These are phyloP conservation scores for Microtus pennsylvanicus DNA, from an alignment of 2,113 vertebrate genomes.

Conservation along the genomic window DNA sequence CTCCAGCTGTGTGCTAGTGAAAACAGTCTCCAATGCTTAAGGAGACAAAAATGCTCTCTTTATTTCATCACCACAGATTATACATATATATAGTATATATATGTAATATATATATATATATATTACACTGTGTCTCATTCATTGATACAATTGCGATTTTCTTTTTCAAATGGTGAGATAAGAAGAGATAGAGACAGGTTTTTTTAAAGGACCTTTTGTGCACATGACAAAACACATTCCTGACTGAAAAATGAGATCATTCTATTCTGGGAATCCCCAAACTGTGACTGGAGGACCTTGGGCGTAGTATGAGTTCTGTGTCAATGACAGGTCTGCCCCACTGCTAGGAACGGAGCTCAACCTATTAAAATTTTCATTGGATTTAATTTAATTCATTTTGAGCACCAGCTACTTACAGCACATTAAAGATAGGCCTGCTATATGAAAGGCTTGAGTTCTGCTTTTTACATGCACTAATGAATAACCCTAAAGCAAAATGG, in stretches of 20 bases:
- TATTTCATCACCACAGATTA: not conserved
- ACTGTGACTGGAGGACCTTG: not conserved
- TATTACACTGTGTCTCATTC: not conserved
- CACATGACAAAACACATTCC: not conserved
- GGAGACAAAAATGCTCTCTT: not conserved
- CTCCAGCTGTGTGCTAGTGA: not conserved
- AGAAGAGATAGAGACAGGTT: constrained; percentile 37
- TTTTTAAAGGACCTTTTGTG: not conserved
- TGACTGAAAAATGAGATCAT: not conserved
- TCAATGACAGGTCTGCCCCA: not conserved
- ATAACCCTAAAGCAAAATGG: not conserved
- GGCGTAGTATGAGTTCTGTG: not conserved
- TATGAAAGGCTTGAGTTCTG: not conserved
- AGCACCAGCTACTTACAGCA: not conserved
- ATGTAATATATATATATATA: too few species aligned
- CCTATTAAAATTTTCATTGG: not conserved
- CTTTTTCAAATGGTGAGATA: not conserved
- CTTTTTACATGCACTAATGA: not conserved
- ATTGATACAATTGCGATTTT: not conserved
- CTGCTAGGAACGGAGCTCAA: not conserved
- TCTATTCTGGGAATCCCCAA: not conserved
- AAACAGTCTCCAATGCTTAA: not conserved
- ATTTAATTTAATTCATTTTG: not conserved
- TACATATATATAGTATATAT: too few species aligned
- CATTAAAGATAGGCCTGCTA: not conserved